These are phyloP conservation scores for Rhodophaea formosa DNA, from an alignment of 2,888 invertebrate genomes.

Conservation along the genomic window DNA sequence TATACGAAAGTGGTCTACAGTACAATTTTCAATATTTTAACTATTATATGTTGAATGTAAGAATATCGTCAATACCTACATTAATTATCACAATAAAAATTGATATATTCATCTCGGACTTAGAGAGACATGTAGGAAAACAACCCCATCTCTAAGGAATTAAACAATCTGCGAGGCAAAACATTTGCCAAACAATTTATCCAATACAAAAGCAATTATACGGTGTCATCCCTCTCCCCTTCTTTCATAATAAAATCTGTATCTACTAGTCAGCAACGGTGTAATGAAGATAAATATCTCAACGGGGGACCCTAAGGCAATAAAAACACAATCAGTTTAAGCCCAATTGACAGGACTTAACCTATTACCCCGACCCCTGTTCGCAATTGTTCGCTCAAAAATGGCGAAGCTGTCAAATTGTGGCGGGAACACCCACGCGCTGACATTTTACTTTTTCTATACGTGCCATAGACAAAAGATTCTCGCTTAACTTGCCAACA, in stretches of 20 bases:
- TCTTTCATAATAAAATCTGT: conserved; percentile 72
- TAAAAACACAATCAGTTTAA: conserved; percentile 77
- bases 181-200: conserved; percentile 69
- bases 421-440: conserved; percentile 63
- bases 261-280: conserved; percentile 63
- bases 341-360: conserved; percentile 70
- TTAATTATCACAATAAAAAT: not conserved
- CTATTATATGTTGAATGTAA: no score
- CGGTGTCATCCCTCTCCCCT: conserved; percentile 63
- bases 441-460: conserved; percentile 47
- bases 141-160: conserved; percentile 46
- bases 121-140: conserved; percentile 12
- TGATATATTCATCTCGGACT: conserved; percentile 14
- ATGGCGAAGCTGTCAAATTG: conserved; percentile 57
- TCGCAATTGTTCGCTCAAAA: conserved; percentile 41
- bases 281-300: conserved; percentile 78
- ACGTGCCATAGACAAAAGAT: conserved; percentile 41
- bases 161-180: conserved; percentile 58
- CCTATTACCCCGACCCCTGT: conserved; percentile 22
- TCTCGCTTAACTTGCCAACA: conserved; percentile 37
- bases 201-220: conserved; percentile 69
- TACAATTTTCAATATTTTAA: no score
- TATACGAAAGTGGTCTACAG: no score
- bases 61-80: not conserved
- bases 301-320: conserved; percentile 59